Evolutionary conservation across 1,140 invertebrate species (phyloP).

Genomic region (Lordiphosa mommai): DNA sequence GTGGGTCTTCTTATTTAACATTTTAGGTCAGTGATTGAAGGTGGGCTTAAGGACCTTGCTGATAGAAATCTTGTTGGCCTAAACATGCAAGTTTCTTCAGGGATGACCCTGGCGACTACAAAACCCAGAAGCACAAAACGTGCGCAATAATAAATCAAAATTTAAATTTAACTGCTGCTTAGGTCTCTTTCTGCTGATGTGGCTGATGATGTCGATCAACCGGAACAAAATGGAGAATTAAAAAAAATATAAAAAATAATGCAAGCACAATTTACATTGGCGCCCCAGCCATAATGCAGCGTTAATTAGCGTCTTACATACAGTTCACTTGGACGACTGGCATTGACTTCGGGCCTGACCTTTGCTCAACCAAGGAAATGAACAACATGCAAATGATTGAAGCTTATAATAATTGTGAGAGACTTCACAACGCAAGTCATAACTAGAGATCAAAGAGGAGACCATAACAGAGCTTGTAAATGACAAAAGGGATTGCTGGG

Average conservation of each 20-base stretch:
- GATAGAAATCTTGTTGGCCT: not conserved
- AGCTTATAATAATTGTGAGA: conserved; percentile 30
- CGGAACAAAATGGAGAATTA: conserved; percentile 3
- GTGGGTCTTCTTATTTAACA: conserved; percentile 38
- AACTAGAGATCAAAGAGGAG: conserved; percentile 43
- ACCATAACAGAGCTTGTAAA: conserved; percentile 19
- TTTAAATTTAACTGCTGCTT: conserved; percentile 15
- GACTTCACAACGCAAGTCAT: conserved; percentile 21
- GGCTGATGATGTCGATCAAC: conserved; percentile 6
- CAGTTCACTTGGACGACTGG: conserved; percentile 13
- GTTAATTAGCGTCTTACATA: conserved; percentile 15
- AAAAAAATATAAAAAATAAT: not conserved
- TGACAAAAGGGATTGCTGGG: not conserved
- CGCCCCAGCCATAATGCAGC: conserved; percentile 2
- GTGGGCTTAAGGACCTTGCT: conserved; percentile 8
- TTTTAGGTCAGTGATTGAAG: too few species aligned
- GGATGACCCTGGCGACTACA: not conserved
- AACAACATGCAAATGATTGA: conserved; percentile 37
- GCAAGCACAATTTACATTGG: not conserved
- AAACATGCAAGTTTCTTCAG: not conserved
- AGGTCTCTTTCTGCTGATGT: conserved; percentile 2
- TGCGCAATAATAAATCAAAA: conserved; percentile 36
- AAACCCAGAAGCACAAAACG: conserved; percentile 2
- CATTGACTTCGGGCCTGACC: conserved; percentile 46
- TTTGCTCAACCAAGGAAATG: conserved; percentile 20